Evolutionary conservation across 1,140 invertebrate genomes (phyloP), one percentile per base, ranked within the genome.

Genomic region (Streblospio benedicti): DNA sequence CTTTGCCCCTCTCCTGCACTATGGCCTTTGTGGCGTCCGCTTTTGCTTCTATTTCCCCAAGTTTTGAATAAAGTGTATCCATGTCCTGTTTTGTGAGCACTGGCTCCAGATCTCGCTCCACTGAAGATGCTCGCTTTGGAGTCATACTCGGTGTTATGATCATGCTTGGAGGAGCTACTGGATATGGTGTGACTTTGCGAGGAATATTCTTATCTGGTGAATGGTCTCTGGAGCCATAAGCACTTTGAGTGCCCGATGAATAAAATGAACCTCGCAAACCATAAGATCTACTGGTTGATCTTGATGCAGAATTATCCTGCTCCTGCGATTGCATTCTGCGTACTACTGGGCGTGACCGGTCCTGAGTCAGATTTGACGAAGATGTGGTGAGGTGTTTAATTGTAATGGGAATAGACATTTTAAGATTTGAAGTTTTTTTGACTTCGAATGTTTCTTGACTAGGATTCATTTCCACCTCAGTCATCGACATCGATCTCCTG

Each of bases 131-230:
- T 27, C 60, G 41, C 1, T 41, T 20, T 23, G 60, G 60, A 27
- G 60, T 61, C 9, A 57, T 53, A 16, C 53, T 57, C 12, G 60
- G 60, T 4, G 60, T 61, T 53, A 61, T 61, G 53, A 61, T 61
- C 60, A 61, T 61, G 45, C 53, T 61, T 16, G 60, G 60, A 5
- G 60, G 60, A 2, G 60, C 60, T 25, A 16, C 41, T 3, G 60
- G 60, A 38, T 57, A 57, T 14, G 58, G 50, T 9, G 58, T 44
- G 16, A 27, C 31, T 18, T 38, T 32, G 14, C 18, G n/a, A 6
- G 53, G 28, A 12, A n/a, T 43, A n/a, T 6, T 23, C 12, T n/a
- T 33, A 20, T 60, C 58, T 16, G 60, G 60, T 6, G 60, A 61
- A 3, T 41, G 14, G 31, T 61, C 60, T 16, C 60, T 25, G 12